phyloP scores from a whole-genome alignment of 1,140 invertebrate species.

The Apolygus lucorum region DNA sequence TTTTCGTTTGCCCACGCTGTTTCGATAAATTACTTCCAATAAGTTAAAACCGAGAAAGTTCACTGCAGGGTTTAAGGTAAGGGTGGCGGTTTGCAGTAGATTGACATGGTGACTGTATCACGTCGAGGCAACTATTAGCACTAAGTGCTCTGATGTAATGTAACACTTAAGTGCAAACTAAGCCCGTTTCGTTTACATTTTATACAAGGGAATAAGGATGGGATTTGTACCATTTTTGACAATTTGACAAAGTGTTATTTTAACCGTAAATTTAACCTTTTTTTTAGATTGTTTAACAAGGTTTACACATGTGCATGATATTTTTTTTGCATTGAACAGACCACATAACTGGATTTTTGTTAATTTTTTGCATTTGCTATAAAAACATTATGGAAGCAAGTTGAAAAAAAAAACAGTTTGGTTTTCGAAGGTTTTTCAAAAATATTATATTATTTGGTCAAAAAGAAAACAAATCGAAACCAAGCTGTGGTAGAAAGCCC shows the following conservation, averaged over 20 bases:
- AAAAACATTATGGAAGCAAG: neutral
- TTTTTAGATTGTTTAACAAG: neutral
- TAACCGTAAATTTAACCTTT: neutral
- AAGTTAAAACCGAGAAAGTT: slow-evolving; percentile 16
- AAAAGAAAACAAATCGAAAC: neutral
- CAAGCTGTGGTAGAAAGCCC: slow-evolving; percentile 20
- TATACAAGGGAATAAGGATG: neutral
- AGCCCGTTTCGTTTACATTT: neutral
- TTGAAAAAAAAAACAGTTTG: neutral
- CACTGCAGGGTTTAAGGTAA: slow-evolving; percentile 6
- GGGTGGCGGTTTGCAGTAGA: slow-evolving; percentile 28
- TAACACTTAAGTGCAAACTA: slow-evolving; percentile 16
- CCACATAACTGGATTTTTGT: neutral
- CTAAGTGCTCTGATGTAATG: slow-evolving; percentile 6
- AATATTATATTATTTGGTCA: neutral
- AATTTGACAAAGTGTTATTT: neutral
- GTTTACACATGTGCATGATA: neutral
- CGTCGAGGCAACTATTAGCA: slow-evolving; percentile 4
- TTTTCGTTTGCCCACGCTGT: neutral
- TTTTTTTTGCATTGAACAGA: neutral
- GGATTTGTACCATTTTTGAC: slow-evolving; percentile 4
- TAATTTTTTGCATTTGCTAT: neutral
- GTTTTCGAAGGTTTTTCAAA: neutral
- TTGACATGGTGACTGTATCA: slow-evolving; percentile 24
- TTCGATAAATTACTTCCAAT: neutral